Percentiles rank a stretch among this genome's conserved stretches.
phyloP scores from a whole-genome alignment of 2,888 invertebrate genomes.

The Caenorhabditis drosophilae region DNA sequence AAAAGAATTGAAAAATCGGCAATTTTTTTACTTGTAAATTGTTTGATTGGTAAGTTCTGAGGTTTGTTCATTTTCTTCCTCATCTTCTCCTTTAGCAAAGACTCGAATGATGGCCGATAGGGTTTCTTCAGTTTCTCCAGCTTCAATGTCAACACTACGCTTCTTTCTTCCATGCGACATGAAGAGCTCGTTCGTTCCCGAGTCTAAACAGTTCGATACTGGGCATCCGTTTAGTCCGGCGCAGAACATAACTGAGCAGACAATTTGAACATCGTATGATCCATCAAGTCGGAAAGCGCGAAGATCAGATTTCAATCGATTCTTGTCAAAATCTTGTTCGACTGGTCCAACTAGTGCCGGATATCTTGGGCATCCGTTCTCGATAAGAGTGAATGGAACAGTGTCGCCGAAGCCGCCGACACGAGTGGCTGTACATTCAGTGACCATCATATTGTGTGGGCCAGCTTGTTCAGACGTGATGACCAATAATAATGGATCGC shows the following conservation, averaged over 20 bases:
- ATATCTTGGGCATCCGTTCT: slow-evolving; percentile 66
- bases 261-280: slow-evolving; percentile 69
- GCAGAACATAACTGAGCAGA: slow-evolving; percentile 69
- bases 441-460: slow-evolving; percentile 69
- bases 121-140: slow-evolving; percentile 63
- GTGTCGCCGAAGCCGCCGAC: slow-evolving; percentile 68
- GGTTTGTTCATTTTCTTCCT: slow-evolving; percentile 44
- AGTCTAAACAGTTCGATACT: slow-evolving; percentile 69
- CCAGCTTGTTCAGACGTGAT: slow-evolving; percentile 68
- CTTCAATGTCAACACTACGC: slow-evolving; percentile 51
- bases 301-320: slow-evolving; percentile 67
- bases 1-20: background rate
- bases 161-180: slow-evolving; percentile 69
- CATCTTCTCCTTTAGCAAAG: slow-evolving; percentile 68
- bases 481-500: slow-evolving; percentile 65
- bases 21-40: slow-evolving; percentile 19
- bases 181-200: slow-evolving; percentile 69
- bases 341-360: slow-evolving; percentile 69
- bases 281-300: slow-evolving; percentile 69
- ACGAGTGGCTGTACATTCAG: slow-evolving; percentile 69
- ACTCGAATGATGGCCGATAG: slow-evolving; percentile 69
- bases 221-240: slow-evolving; percentile 69
- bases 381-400: slow-evolving; percentile 69
- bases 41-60: slow-evolving; percentile 29
- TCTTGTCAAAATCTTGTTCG: slow-evolving; percentile 69